Evolutionary conservation across 2,113 vertebrate species (phyloP).

Genomic region (Glaucomys volans): DNA sequence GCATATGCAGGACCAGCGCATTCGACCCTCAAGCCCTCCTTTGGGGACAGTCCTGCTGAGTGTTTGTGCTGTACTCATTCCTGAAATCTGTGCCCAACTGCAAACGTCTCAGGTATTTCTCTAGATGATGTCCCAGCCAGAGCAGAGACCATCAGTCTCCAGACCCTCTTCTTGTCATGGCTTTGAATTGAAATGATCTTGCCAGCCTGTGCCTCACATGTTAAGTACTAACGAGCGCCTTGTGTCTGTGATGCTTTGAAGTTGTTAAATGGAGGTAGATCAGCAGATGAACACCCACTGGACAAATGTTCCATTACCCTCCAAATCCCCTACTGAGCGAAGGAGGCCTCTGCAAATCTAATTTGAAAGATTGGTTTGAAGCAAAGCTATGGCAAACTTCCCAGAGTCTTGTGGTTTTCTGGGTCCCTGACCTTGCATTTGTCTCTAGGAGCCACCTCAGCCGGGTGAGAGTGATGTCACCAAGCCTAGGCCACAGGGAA

Average conservation of each 20-base stretch:
- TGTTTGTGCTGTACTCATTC: background rate
- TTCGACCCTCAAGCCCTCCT: background rate
- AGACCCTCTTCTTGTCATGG: background rate
- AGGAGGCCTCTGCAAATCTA: constrained; percentile 23
- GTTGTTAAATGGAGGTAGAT: constrained; percentile 58
- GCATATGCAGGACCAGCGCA: rapidly evolving
- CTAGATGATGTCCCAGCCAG: background rate
- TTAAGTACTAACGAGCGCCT: background rate
- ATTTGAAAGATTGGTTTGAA: constrained; percentile 63
- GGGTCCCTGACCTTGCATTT: constrained; percentile 6
- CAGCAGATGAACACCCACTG: constrained; percentile 50
- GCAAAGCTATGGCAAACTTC: constrained; percentile 48
- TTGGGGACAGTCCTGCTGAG: background rate
- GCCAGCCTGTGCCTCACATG: background rate
- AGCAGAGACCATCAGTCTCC: background rate
- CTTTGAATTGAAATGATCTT: rapidly evolving
- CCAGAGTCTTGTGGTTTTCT: constrained; percentile 35
- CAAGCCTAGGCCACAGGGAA: background rate
- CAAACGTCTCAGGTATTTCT: background rate
- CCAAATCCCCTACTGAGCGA: background rate
- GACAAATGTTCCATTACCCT: background rate
- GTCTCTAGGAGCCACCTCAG: constrained; percentile 15
- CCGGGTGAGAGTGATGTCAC: background rate
- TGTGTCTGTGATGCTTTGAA: constrained; percentile 65
- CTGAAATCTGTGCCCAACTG: background rate